Evolutionary conservation across 2,113 vertebrate genomes (phyloP), one percentile per base, ranked within the genome.

Genomic region (Rhombomys opimus): DNA sequence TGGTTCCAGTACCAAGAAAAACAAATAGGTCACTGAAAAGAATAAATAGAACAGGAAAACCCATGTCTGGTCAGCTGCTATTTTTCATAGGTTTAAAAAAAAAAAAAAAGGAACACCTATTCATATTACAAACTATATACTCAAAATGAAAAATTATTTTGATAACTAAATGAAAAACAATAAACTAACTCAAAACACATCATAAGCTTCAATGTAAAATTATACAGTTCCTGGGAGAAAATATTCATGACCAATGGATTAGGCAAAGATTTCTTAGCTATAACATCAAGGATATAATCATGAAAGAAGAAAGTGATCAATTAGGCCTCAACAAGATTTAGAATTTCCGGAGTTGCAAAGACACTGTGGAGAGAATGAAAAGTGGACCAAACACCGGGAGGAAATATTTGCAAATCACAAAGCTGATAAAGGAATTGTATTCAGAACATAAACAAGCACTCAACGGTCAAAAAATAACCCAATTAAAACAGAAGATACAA

Each of bases 281-380:
- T 17, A 89, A 52, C 41, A 89, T 65, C 32, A 76, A 91, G 72
- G 88, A 57, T 46, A 76, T 50, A 87, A 22, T 87, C 84, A 35
- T 52, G 30, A 52, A 87, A 86, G 50, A 80, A 88, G 30, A 96
- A 89, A 91, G 30, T 57, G 20, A 65, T 76, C 84, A 91, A 38
- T 65, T 85, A 63, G 90, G 61, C 15, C 35, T 95, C 80, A 75
- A 76, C 38, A 81, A 96, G 93, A 95, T 87, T 76, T 77, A 77
- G 63, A 81, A 93, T 38, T 87, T 90, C 70, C 22, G 2, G 63
- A 78, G 17, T 76, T 87, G 70, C 54, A 85, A 88, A 93, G 84
- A n/a, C 15, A 65, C 41, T 68, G 20, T 80, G 59, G 86, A 92
- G 22, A 94, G 46, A 78, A 78, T 52, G 35, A 67, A 84, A 94